Base-by-base conservation (phyloP, 2,888 invertebrate genomes). In the Hermodice carunculata region DNA sequence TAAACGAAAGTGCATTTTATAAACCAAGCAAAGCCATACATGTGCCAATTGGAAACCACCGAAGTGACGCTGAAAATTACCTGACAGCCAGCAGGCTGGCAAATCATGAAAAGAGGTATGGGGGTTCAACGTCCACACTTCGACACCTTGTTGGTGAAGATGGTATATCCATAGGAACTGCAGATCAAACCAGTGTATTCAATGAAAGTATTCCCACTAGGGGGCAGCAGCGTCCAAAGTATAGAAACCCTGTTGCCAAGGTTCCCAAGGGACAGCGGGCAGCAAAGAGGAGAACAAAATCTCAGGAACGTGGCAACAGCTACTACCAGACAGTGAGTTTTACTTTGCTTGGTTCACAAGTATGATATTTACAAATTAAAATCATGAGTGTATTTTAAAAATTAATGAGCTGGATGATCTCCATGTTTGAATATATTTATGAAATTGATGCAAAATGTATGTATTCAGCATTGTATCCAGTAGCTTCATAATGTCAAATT, bases 81-180 rank as follows among this genome's bases (percentile, higher is more conserved):
- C 61, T 84, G 56, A 80, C 82, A 3, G 76, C 81, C 11, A 82
- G 80, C 60, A 74, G 81, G 3, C 73, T 84, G 29, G 83, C 80
- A 4, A 78, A 75, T 67, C 83, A 83, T 64, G 79, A 84, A 67
- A 69, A 72, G 42, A 70, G 70, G 22, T 79, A 73, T 67, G 74
- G 71, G 8, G 70, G 34, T 22, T 28, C 58, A 14, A 5, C 51
- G 32, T 5, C 49, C 49, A 51, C 51, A 8, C 31, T 60, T 17
- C 42, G n/a, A 11, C 51, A 59, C 37, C 43, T 56, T 11, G 32
- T 64, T 8, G 52, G 43, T 17, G 52, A 49, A 24, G 61, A 61
- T 40, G 42, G 32, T 5, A 24, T 24, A 5, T n/a, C 37, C 29
- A 49, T 26, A 17, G 49, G 49, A 3, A 49, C 49, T 49, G 49